These are phyloP conservation scores for Ctenopoma kingsleyae DNA, from an alignment of 2,797 vertebrate genomes.

Conservation along the genomic window DNA sequence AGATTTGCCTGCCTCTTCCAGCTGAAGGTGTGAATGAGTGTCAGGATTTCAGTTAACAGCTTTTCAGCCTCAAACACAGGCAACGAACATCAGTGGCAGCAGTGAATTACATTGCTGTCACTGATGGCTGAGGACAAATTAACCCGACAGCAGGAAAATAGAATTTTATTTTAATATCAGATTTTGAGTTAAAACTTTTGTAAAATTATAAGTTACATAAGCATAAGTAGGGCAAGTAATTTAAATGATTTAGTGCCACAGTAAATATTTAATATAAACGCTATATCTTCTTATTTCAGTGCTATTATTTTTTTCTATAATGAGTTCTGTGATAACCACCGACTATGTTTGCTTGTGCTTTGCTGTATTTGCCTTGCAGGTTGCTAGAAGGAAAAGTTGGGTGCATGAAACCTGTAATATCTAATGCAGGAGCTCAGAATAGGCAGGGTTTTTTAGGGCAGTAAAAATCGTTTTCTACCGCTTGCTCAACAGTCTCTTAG, in stretches of 20 bases:
- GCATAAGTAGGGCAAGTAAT: slow-evolving; percentile 21
- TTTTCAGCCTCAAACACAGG: slow-evolving; percentile 41
- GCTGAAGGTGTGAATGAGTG: slow-evolving; percentile 57
- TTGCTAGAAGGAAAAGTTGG: slow-evolving; percentile 25
- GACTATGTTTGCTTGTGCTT: slow-evolving; percentile 7
- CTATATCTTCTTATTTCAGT: slow-evolving; percentile 14
- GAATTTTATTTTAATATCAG: slow-evolving; percentile 23
- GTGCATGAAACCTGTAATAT: slow-evolving; percentile 18
- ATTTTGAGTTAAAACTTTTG: slow-evolving; percentile 32
- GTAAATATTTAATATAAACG: slow-evolving; percentile 32
- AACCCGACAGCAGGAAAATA: slow-evolving; percentile 25
- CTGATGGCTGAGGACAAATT: slow-evolving; percentile 31
- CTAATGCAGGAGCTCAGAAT: slow-evolving; percentile 7
- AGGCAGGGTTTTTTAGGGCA: background rate
- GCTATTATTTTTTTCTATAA: slow-evolving; percentile 19
- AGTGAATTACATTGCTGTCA: slow-evolving; percentile 14
- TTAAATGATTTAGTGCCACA: slow-evolving; percentile 19
- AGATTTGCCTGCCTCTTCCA: slow-evolving; percentile 46
- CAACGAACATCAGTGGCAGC: slow-evolving; percentile 20
- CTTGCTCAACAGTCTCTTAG: slow-evolving; percentile 15
- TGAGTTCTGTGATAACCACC: slow-evolving; percentile 20
- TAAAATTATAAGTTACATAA: slow-evolving; percentile 13
- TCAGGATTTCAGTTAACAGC: slow-evolving; percentile 59
- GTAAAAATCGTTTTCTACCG: slow-evolving; percentile 3
- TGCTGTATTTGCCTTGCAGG: slow-evolving; percentile 26